Conservation (phyloP, 2,113 vertebrate genomes). For the Labrus mixtus region DNA sequence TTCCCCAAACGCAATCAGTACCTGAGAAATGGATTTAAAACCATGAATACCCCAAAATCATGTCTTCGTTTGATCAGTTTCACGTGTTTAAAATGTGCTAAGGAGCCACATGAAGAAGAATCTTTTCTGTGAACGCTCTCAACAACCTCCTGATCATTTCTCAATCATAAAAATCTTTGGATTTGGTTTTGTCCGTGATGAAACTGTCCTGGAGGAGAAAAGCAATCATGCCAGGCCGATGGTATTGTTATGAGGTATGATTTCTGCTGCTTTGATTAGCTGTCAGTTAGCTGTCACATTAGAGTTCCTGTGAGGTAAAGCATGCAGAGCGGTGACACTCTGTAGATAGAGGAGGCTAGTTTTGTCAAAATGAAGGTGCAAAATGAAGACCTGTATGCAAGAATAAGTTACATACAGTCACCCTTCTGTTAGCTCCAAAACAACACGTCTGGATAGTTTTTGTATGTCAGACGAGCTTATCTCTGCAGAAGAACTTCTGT, state of each 20-base stretch:
- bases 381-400: conserved; percentile 12
- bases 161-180: background rate
- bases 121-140: background rate
- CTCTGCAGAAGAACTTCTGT: background rate
- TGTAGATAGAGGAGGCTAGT: background rate
- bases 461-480: background rate
- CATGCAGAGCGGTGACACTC: conserved; percentile 18
- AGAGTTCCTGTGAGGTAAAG: conserved; percentile 45
- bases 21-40: too few species aligned
- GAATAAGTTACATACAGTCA: conserved; percentile 19
- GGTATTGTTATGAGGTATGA: conserved; percentile 9
- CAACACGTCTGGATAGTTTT: conserved; percentile 23
- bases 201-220: conserved; percentile 1
- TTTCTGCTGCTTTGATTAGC: conserved; percentile 50
- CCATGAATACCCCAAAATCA: too few species aligned
- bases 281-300: conserved; percentile 53
- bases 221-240: background rate
- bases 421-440: conserved; percentile 4
- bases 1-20: too few species aligned
- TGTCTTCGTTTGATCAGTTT: too few species aligned
- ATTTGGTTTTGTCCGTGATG: background rate
- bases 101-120: background rate
- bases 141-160: background rate
- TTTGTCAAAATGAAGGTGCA: conserved; percentile 8
- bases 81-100: too few species aligned